Base-by-base conservation (phyloP, 2,113 vertebrate genomes). In the Mormoops blainvillei region DNA sequence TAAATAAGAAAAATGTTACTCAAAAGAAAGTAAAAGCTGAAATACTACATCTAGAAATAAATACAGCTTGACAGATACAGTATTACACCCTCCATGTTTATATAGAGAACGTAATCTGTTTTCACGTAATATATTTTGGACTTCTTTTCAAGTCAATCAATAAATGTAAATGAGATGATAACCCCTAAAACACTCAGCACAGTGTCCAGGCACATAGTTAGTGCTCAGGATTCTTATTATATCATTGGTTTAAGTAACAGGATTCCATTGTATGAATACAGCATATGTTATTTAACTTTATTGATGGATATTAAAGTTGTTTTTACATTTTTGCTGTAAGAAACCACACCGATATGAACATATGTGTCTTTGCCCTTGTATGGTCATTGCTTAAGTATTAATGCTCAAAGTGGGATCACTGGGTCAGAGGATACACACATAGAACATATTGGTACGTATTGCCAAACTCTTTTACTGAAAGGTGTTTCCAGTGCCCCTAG, bases 1-100 rank as follows among this genome's bases (percentile, higher is more conserved):
- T 83, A 95, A 65, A 74, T 78, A 73, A 76, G 73, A 58, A 95
- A 93, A 78, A 78, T 0, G 6, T 89, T 95, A 76, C n/a, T 83
- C 7, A 54, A 50, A 63, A 92, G 74, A 73, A 56, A 74, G 56
- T 78, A 70, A 93, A 82, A 84, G 56, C 81, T 93, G 88, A 87
- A 94, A 45, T 54, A 58, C 26, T 94, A 45, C 8, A 22, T 82
- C 28, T 92, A 54, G 71, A 71, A 94, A 45, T 43, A 92, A 92
- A 54, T 33, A 48, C 4, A 92, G 8, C n/a, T 85, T 45, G 6
- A 88, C 12, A 33, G 85, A 87, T 85, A 43, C 86, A 18, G 41
- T 80, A 43, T 76, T 77, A 50, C 74, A 56, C 5, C 31, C 5
- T 36, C 24, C 12, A 13, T 84, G 11, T 28, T 58, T 94, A 7